These are phyloP conservation scores for Paguma larvata DNA, from an alignment of 2,797 vertebrate genomes.

Conservation along the genomic window DNA sequence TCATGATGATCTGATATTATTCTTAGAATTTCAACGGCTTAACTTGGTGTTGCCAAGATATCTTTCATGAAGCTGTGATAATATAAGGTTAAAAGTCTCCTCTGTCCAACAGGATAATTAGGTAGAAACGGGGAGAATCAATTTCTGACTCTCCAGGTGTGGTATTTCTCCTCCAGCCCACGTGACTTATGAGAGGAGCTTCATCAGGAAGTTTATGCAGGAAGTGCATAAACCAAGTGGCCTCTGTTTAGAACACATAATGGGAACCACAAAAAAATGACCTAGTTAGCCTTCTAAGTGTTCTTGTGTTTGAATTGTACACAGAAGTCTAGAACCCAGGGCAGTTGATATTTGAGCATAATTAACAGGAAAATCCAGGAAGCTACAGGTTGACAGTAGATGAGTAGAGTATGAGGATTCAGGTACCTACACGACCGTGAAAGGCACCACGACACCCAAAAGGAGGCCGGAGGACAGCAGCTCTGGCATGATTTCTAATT, in stretches of 20 bases:
- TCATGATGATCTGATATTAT: not conserved
- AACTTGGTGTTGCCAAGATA: not conserved
- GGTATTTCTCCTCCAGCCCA: not conserved
- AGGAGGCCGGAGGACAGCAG: not conserved
- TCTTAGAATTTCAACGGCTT: slow-evolving; percentile 11
- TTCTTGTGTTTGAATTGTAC: not conserved
- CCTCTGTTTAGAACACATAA: not conserved
- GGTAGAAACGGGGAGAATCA: not conserved
- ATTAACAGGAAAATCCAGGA: not conserved
- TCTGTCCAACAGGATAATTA: not conserved
- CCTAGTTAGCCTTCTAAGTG: not conserved
- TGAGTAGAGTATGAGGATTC: not conserved
- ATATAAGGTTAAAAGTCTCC: not conserved
- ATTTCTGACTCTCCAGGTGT: not conserved
- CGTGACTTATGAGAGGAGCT: not conserved
- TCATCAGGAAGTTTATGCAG: not conserved
- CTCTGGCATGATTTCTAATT: not conserved
- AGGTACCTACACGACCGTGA: not conserved
- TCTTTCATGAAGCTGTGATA: not conserved
- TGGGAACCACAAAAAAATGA: not conserved
- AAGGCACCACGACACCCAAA: not conserved
- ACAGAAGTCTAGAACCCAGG: not conserved
- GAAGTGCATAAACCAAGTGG: not conserved
- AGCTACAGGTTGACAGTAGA: not conserved
- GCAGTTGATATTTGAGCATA: not conserved